These are phyloP conservation scores for Drosophila fulvimacula DNA, from an alignment of 2,888 invertebrate genomes.

Conservation along the genomic window DNA sequence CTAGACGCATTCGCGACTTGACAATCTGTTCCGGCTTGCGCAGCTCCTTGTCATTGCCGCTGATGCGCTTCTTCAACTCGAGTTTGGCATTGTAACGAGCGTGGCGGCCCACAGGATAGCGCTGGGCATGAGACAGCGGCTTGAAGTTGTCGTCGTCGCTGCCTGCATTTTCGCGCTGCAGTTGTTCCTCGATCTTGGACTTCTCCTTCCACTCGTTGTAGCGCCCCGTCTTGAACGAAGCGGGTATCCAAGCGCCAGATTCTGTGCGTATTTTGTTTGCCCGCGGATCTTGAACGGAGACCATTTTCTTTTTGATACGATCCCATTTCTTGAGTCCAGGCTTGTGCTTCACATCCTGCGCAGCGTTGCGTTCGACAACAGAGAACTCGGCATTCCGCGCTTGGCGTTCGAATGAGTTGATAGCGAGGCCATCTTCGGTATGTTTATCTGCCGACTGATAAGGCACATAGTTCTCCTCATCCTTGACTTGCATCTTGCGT, in stretches of 20 bases:
- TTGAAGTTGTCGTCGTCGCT: conserved; percentile 79
- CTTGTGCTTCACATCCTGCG: conserved; percentile 87
- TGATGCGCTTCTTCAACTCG: conserved; percentile 86
- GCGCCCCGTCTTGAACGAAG: conserved; percentile 95
- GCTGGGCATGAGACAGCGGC: conserved; percentile 76
- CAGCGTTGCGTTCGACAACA: conserved; percentile 90
- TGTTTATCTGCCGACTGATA: conserved; percentile 94
- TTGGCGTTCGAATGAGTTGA: conserved; percentile 92
- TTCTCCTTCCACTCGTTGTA: conserved; percentile 95
- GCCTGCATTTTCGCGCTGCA: conserved; percentile 79
- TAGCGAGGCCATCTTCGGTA: conserved; percentile 89
- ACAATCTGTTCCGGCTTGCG: conserved; percentile 91
- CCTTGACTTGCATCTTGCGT: conserved; percentile 85
- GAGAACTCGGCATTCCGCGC: conserved; percentile 93
- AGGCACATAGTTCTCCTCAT: conserved; percentile 94
- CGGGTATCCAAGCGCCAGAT: conserved; percentile 97
- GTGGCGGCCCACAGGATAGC: conserved; percentile 89
- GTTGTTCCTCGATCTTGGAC: conserved; percentile 85
- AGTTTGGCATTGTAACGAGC: conserved; percentile 91
- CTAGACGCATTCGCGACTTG: conserved; percentile 88
- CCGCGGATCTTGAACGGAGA: conserved; percentile 87
- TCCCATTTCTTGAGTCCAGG: conserved; percentile 93
- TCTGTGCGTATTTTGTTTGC: conserved; percentile 96
- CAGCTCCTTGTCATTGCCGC: conserved; percentile 87
- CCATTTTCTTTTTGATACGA: conserved; percentile 97